These are phyloP conservation scores for Malurus leucopterus DNA, from an alignment of 2,797 vertebrate species.

Conservation along the genomic window DNA sequence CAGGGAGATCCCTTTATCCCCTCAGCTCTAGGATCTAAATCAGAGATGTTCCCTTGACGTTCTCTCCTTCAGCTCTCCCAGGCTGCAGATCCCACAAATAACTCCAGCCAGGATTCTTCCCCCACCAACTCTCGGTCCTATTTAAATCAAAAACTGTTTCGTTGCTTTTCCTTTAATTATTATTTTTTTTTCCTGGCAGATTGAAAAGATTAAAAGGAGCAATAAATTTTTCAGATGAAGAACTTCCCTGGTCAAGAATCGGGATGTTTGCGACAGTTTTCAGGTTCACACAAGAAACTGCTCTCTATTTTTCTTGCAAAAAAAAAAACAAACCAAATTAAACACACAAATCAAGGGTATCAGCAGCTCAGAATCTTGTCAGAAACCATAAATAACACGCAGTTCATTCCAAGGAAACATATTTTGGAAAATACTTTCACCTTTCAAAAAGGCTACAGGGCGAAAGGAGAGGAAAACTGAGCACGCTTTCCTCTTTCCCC, in stretches of 20 bases:
- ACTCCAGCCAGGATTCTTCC: neutral
- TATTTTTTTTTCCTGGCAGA: neutral
- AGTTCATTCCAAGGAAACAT: neutral
- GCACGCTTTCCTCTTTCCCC: neutral
- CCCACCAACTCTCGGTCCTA: neutral
- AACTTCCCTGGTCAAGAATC: neutral
- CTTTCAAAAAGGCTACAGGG: neutral
- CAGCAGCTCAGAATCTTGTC: neutral
- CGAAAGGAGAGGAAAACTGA: neutral
- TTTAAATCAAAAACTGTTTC: neutral
- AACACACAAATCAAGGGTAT: conserved; percentile 13
- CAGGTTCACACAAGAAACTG: neutral
- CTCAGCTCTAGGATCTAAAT: neutral
- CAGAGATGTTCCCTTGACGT: neutral
- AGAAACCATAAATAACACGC: neutral
- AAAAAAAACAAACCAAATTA: neutral
- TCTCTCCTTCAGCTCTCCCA: neutral
- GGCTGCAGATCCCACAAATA: neutral
- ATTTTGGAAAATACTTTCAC: neutral
- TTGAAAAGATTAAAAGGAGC: neutral
- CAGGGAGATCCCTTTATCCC: neutral
- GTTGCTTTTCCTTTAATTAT: neutral
- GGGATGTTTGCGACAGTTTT: neutral
- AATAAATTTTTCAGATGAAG: neutral
- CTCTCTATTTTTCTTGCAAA: neutral